Evolutionary conservation across 23 tunicate species (phyloP).

Genomic region (Clavelina lepadiformis): DNA sequence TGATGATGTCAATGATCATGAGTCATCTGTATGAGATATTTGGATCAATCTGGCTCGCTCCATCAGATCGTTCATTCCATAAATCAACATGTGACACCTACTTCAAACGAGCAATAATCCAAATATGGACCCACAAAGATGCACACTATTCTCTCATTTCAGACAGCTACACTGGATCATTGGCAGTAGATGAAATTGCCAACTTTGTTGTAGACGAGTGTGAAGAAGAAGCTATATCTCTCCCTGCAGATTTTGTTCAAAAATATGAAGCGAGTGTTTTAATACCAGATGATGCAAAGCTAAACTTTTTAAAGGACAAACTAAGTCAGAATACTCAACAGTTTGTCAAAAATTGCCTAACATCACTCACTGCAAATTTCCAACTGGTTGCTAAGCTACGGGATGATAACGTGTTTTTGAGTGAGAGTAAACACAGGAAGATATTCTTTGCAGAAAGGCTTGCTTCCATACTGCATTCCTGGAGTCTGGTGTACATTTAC

Average conservation of each 20-base stretch:
- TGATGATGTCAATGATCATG: neutral
- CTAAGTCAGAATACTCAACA: neutral
- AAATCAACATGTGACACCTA: constrained; percentile 7
- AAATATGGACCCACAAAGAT: neutral
- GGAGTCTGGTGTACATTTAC: constrained; percentile 3
- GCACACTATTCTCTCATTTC: neutral
- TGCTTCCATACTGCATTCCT: constrained; percentile 18
- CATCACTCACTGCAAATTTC: neutral
- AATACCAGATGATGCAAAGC: constrained; percentile 6
- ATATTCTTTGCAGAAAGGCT: constrained; percentile 21
- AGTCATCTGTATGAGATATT: neutral
- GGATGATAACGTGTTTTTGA: neutral
- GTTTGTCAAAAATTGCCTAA: neutral
- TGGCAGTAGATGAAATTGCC: neutral
- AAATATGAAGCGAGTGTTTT: constrained; percentile 4
- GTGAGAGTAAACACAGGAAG: neutral
- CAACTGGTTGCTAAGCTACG: neutral
- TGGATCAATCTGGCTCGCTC: neutral
- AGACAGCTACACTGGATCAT: neutral
- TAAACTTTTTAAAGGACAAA: constrained; percentile 12
- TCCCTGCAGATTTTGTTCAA: neutral
- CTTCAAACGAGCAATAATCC: constrained; percentile 2
- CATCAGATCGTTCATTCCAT: no score
- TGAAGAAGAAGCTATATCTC: neutral
- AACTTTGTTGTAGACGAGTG: neutral